Evolutionary conservation across 2,113 vertebrate species (phyloP).

Genomic region (Petrocephalus microphthalmus): DNA sequence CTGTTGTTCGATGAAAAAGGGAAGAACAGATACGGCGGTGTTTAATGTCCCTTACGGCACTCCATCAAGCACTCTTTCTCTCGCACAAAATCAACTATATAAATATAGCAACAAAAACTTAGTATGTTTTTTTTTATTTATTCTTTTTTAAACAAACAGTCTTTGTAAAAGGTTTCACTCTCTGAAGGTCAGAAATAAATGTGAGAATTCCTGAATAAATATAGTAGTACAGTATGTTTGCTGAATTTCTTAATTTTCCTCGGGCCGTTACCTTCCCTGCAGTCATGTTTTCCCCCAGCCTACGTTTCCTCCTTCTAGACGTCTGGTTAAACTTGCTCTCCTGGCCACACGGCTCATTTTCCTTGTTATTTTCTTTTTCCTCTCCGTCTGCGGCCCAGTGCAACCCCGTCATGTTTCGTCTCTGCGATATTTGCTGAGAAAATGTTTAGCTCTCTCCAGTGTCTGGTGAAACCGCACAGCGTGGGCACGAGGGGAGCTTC

Average conservation of each 20-base stretch:
- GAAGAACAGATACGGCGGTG: not conserved
- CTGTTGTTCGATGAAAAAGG: conserved; percentile 62
- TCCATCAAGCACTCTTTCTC: not conserved
- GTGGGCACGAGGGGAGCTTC: not conserved
- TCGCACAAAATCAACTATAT: not conserved
- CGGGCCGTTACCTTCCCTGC: not conserved
- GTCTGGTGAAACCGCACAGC: conserved; percentile 28
- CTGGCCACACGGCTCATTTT: not conserved
- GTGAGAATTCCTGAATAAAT: not conserved
- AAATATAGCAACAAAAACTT: conserved; percentile 2
- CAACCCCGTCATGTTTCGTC: conserved; percentile 29
- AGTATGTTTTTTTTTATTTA: not conserved
- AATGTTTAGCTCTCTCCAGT: conserved; percentile 24
- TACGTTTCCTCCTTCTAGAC: not conserved
- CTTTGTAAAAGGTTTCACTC: not conserved
- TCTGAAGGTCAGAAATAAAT: conserved; percentile 4
- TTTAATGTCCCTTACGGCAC: not conserved
- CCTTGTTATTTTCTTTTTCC: not conserved
- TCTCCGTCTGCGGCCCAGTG: conserved; percentile 2
- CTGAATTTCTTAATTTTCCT: not conserved
- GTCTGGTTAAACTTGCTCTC: not conserved
- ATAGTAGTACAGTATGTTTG: not conserved
- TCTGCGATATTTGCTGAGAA: conserved; percentile 25
- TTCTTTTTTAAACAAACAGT: conserved; percentile 1
- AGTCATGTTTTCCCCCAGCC: conserved; percentile 1